phyloP scores from a whole-genome alignment of 2,888 invertebrate species.

The Acleris cristana region DNA sequence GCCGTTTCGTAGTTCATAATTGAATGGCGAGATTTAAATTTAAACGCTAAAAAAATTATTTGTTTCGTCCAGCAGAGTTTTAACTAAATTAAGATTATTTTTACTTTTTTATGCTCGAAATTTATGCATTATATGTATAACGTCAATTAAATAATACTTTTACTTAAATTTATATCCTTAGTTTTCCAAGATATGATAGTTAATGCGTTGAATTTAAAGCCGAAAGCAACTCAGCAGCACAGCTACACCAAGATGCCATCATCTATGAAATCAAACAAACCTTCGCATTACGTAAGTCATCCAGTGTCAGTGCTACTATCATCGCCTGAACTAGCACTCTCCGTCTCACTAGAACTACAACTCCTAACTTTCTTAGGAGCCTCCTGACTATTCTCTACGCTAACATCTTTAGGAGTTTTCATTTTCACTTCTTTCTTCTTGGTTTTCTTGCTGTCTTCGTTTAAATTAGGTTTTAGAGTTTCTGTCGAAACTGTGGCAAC shows the following conservation, averaged over 20 bases:
- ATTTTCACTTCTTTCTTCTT: conserved; percentile 61
- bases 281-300: conserved; percentile 44
- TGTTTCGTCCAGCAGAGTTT: no score
- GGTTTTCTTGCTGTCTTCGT: conserved; percentile 57
- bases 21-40: no score
- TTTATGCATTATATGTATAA: no score
- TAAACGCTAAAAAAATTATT: no score
- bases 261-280: background rate
- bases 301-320: conserved; percentile 86
- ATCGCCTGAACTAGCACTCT: conserved; percentile 86
- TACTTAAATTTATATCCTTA: no score
- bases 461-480: conserved; percentile 72
- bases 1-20: no score
- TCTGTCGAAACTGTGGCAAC: conserved; percentile 76
- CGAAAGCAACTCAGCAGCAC: no score
- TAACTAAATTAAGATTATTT: no score
- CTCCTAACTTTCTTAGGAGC: conserved; percentile 51
- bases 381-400: conserved; percentile 46
- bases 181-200: no score
- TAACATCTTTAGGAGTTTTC: conserved; percentile 64
- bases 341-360: conserved; percentile 85
- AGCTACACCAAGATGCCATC: background rate
- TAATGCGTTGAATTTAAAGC: no score
- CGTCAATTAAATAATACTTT: no score
- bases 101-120: no score